These are phyloP conservation scores for Hirundichthys speculiger DNA, from an alignment of 2,113 vertebrate genomes.

Conservation along the genomic window DNA sequence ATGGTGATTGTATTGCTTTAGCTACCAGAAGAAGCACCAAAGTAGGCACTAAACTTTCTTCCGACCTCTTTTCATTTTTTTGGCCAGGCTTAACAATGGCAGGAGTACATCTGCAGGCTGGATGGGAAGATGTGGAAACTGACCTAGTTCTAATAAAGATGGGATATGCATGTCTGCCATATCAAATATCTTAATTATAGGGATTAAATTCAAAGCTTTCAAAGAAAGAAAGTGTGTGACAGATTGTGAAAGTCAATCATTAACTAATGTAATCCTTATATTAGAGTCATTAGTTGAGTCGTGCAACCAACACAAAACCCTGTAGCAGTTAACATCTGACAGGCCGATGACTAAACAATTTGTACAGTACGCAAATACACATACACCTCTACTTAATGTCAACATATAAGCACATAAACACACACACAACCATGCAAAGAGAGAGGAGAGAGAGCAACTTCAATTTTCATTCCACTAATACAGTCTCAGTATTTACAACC, in stretches of 20 bases:
- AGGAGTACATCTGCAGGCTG: not conserved
- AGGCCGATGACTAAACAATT: constrained; percentile 24
- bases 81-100: too few relatives aligned
- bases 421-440: constrained; percentile 3
- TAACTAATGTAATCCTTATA: too few relatives aligned
- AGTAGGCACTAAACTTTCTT: too few relatives aligned
- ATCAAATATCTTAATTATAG: constrained; percentile 29
- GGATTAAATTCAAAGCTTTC: constrained; percentile 26
- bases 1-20: constrained; percentile 12
- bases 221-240: constrained; percentile 17
- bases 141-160: constrained; percentile 28
- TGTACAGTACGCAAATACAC: constrained; percentile 13
- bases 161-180: constrained; percentile 17
- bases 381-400: constrained; percentile 1
- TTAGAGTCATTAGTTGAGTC: constrained; percentile 48
- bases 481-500: constrained; percentile 69
- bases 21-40: too few relatives aligned
- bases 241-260: too few relatives aligned
- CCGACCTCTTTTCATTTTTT: too few relatives aligned
- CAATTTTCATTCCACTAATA: constrained; percentile 69
- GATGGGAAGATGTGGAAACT: constrained; percentile 5
- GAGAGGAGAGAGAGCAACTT: constrained; percentile 3
- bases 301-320: constrained; percentile 37
- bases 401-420: not conserved
- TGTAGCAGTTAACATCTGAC: constrained; percentile 50